Evolutionary conservation across 37 sponge, comb jelly and placozoan genomes (phyloP).

Genomic region (Amphimedon queenslandica): DNA sequence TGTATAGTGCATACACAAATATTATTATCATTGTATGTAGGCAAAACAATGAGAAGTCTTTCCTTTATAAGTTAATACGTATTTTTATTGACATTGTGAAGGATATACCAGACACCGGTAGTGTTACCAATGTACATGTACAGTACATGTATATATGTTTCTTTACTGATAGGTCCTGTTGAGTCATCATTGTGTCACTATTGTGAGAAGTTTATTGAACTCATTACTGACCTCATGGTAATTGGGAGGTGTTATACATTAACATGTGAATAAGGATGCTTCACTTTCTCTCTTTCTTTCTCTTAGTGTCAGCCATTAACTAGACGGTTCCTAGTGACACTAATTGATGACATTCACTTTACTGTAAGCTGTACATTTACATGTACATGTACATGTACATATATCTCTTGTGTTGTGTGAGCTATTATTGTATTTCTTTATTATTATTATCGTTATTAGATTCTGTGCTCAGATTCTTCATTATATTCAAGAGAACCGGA

Average conservation of each 20-base stretch:
- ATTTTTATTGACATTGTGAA: slow-evolving; percentile 69
- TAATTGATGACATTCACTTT: slow-evolving; percentile 78
- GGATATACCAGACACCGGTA: background rate
- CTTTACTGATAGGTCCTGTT: background rate
- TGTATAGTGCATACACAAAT: too few relatives aligned
- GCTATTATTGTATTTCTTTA: too few relatives aligned
- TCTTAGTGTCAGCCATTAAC: slow-evolving; percentile 86
- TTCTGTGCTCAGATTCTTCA: too few relatives aligned
- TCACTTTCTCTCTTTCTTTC: background rate
- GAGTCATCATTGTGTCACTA: slow-evolving; percentile 62
- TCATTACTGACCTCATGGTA: slow-evolving; percentile 87
- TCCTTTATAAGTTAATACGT: slow-evolving; percentile 72
- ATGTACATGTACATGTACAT: slow-evolving; percentile 2
- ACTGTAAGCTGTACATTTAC: slow-evolving; percentile 47
- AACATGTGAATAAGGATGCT: background rate
- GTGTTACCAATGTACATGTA: background rate
- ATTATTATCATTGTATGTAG: slow-evolving; percentile 10
- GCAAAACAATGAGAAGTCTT: slow-evolving; percentile 43
- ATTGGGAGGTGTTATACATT: background rate
- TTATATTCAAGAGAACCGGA: too few relatives aligned
- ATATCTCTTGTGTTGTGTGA: too few relatives aligned
- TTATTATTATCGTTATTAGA: too few relatives aligned
- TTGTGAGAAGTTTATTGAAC: slow-evolving; percentile 92
- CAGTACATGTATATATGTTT: background rate
- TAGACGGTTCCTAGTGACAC: slow-evolving; percentile 92